phyloP scores from a whole-genome alignment of 1,140 invertebrate genomes.

The Branchinecta lynchi region DNA sequence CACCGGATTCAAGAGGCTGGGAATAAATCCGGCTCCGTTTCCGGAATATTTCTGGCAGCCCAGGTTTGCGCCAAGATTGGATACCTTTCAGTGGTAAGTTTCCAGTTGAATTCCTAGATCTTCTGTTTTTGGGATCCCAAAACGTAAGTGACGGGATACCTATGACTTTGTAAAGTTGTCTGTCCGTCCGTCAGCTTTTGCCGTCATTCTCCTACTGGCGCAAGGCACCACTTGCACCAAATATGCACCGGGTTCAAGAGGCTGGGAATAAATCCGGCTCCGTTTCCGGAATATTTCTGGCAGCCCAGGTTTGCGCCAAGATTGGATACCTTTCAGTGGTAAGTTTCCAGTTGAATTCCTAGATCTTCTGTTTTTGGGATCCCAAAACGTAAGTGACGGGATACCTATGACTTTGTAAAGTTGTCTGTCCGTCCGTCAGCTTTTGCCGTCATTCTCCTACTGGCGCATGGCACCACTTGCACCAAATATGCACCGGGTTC shows the following conservation, averaged over 20 bases:
- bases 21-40: constrained; percentile 41
- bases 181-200: constrained; percentile 65
- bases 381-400: too few species aligned
- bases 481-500: constrained; percentile 48
- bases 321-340: constrained; percentile 37
- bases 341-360: background rate
- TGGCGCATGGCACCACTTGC: constrained; percentile 45
- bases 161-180: too few species aligned
- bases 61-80: constrained; percentile 46
- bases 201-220: constrained; percentile 51
- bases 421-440: too few species aligned
- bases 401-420: too few species aligned
- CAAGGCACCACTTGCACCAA: constrained; percentile 47
- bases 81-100: constrained; percentile 30
- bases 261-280: constrained; percentile 42
- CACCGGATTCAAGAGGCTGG: constrained; percentile 47
- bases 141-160: too few species aligned
- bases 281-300: constrained; percentile 45
- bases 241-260: constrained; percentile 46
- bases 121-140: too few species aligned
- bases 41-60: constrained; percentile 44
- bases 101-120: too few species aligned
- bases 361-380: too few species aligned
- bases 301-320: constrained; percentile 46
- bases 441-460: constrained; percentile 56